phyloP scores from a whole-genome alignment of 2,113 vertebrate genomes.

The Lucifuga dentata region DNA sequence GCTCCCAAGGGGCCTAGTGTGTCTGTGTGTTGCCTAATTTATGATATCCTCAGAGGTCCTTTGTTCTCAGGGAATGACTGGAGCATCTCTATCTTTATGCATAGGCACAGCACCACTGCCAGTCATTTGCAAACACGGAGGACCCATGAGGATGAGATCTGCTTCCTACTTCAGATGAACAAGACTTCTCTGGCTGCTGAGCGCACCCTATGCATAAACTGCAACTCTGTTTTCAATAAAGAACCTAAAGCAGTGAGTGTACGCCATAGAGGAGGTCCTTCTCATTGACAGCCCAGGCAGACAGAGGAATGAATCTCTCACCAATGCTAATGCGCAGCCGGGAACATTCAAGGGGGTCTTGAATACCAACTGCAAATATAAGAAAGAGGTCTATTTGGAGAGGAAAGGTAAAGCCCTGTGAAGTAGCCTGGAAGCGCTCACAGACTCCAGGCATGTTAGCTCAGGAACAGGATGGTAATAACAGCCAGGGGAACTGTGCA shows the following conservation, averaged over 20 bases:
- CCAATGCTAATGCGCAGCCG: slow-evolving; percentile 68
- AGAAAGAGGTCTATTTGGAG: slow-evolving; percentile 67
- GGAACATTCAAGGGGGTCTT: slow-evolving; percentile 63
- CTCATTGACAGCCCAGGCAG: slow-evolving; percentile 49
- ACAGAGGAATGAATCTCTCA: slow-evolving; percentile 55
- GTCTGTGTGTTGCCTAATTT: slow-evolving; percentile 72
- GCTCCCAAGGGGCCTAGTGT: slow-evolving; percentile 59
- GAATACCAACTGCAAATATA: slow-evolving; percentile 62
- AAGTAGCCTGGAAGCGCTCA: slow-evolving; percentile 63
- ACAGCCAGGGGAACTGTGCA: slow-evolving; percentile 65
- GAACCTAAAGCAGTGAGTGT: slow-evolving; percentile 39
- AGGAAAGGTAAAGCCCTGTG: slow-evolving; percentile 65
- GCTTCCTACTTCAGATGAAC: slow-evolving; percentile 50
- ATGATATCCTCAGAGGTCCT: slow-evolving; percentile 70
- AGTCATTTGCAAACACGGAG: slow-evolving; percentile 76
- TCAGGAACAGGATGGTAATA: slow-evolving; percentile 71
- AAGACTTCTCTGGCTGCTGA: slow-evolving; percentile 37
- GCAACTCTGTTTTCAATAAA: slow-evolving; percentile 34
- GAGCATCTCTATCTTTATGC: slow-evolving; percentile 54
- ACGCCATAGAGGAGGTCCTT: slow-evolving; percentile 52
- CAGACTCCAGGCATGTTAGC: slow-evolving; percentile 62
- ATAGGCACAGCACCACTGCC: slow-evolving; percentile 48
- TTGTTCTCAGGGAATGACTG: slow-evolving; percentile 39
- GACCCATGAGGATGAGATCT: slow-evolving; percentile 55
- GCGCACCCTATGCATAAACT: slow-evolving; percentile 40